Evolutionary conservation across 2,797 vertebrate genomes (phyloP).

Genomic region (Cottoperca gobio): DNA sequence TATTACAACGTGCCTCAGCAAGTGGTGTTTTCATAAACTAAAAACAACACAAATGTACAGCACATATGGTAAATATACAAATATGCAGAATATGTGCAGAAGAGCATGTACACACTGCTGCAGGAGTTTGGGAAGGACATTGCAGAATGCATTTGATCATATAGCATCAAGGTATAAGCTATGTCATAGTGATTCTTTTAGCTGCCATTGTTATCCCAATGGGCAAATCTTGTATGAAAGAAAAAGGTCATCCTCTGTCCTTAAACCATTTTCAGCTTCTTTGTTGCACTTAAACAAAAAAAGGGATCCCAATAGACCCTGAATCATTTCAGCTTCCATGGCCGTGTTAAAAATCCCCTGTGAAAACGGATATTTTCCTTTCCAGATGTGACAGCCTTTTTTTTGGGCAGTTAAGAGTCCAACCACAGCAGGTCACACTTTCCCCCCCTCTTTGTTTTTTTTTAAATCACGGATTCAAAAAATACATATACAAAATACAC

Average conservation of each 20-base stretch:
- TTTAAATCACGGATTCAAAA: slow-evolving; percentile 19
- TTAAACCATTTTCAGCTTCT: neutral
- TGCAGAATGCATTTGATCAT: slow-evolving; percentile 9
- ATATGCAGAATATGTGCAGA: neutral
- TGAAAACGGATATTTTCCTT: neutral
- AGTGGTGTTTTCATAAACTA: slow-evolving; percentile 50
- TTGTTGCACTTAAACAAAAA: neutral
- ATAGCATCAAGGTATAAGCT: slow-evolving; percentile 8
- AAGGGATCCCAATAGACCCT: neutral
- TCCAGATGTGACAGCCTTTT: neutral
- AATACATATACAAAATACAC: neutral
- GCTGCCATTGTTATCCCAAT: neutral
- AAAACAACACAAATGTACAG: too few species aligned
- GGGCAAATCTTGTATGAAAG: slow-evolving; percentile 17
- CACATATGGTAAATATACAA: too few species aligned
- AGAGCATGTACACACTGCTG: neutral
- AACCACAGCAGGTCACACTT: neutral
- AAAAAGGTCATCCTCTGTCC: slow-evolving; percentile 34
- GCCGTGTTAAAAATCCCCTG: neutral
- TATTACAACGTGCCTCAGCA: slow-evolving; percentile 19
- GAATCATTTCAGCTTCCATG: neutral
- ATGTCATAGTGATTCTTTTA: neutral
- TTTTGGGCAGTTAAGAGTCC: neutral
- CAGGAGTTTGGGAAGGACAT: neutral
- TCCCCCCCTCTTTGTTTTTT: too few species aligned